Conservation (phyloP, 1,140 invertebrate species). For the Pogonomyrmex barbatus region DNA sequence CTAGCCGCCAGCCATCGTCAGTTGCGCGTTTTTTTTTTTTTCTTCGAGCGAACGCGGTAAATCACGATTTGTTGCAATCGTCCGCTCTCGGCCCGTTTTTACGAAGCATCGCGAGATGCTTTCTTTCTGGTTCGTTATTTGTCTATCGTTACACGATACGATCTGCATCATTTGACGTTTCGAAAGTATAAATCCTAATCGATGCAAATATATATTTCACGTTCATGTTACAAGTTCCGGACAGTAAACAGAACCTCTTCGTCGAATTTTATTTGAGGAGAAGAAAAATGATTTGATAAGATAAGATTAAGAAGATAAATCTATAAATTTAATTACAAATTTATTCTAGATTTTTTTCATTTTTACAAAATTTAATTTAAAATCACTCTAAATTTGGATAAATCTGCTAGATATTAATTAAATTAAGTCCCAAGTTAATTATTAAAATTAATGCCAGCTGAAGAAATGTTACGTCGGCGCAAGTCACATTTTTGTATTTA, state of each 20-base stretch:
- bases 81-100: neutral
- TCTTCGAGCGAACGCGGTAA: conserved; percentile 32
- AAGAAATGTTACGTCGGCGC: neutral
- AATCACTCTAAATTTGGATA: too few relatives aligned
- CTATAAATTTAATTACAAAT: neutral
- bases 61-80: conserved; percentile 48
- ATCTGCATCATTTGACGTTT: conserved; percentile 27
- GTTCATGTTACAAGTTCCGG: neutral
- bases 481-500: neutral
- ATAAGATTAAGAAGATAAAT: neutral
- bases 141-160: conserved; percentile 16
- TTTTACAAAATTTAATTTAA: neutral
- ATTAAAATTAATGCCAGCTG: neutral
- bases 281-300: neutral
- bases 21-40: neutral
- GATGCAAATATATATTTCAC: conserved; percentile 3
- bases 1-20: conserved; percentile 38
- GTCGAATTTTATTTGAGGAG: neutral
- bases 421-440: neutral
- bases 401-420: neutral
- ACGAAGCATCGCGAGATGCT: conserved; percentile 25
- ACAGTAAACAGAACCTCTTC: neutral
- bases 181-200: neutral
- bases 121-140: conserved; percentile 11
- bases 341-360: neutral